Evolutionary conservation across 1,140 invertebrate species (phyloP), one percentile per base, ranked within the genome.

Genomic region (Stegodyphus mimosarum): DNA sequence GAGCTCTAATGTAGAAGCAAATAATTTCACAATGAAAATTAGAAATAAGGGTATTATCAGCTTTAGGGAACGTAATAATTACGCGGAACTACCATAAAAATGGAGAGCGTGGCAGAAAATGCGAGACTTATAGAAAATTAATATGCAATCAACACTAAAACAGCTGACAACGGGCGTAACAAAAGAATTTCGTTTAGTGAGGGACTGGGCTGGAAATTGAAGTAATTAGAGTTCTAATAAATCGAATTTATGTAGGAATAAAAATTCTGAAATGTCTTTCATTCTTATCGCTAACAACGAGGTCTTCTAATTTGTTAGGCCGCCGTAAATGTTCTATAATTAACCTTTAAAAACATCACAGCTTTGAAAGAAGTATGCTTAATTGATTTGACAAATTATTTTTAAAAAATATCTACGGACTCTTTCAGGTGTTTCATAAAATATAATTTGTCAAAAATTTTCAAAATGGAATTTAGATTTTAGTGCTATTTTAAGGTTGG

Each of bases 31-130:
- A 78, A 78, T 78, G 64, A 51, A 78, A 78, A 78, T 78, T 78
- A 78, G 76, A 78, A 78, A 78, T 69, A 50, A 33, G 33, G 76
- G 49, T 69, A 78, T 78, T 78, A 78, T 78, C 76, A 78, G 76
- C 76, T 78, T 78, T 78, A 78, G 9, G 49, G 51, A n/a, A 15
- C 50, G 63, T 78, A 69, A 78, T 78, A 69, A 78, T 78, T 78
- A 52, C 60, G 48, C 72, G 72, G 66, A 9, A 17, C 33, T 52
- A 18, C 64, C 17, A 17, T 49, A 78, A 69, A 78, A 69, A 53
- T 53, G 69, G 50, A 50, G 7, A 15, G 49, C 15, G 18, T 69
- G 49, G 13, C 6, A 69, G 50, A 15, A 78, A 78, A 69, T 69
- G 76, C n/a, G 64, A 78, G 17, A 18, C 9, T 66, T 78, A 69